phyloP scores from a whole-genome alignment of 2,113 vertebrate genomes.

The Rhynchomys soricoides region DNA sequence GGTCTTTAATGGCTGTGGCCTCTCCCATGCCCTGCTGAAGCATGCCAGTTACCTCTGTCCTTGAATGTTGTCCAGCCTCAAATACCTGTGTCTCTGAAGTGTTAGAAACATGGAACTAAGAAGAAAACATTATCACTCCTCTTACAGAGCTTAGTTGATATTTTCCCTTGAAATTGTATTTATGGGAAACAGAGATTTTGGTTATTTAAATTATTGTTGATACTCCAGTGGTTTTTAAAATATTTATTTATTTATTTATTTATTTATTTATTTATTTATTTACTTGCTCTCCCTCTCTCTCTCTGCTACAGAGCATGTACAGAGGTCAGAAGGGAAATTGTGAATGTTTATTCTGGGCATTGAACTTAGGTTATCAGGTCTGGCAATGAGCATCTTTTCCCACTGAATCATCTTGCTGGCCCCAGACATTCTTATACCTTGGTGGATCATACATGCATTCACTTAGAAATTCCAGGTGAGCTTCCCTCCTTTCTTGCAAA shows the following conservation, averaged over 20 bases:
- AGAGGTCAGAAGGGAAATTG: too few relatives aligned
- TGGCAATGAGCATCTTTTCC: too few relatives aligned
- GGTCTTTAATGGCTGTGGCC: not conserved
- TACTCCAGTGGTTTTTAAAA: not conserved
- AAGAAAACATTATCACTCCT: not conserved
- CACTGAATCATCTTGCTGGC: too few relatives aligned
- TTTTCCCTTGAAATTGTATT: not conserved
- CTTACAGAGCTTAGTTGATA: not conserved
- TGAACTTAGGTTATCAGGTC: too few relatives aligned
- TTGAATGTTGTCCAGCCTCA: constrained; percentile 10
- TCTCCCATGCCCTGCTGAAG: not conserved
- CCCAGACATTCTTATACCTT: too few relatives aligned
- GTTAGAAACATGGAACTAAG: not conserved
- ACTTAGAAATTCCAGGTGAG: too few relatives aligned
- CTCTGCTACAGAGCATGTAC: too few relatives aligned
- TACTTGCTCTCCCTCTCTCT: too few relatives aligned
- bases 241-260: not conserved
- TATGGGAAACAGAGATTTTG: not conserved
- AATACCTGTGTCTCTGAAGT: not conserved
- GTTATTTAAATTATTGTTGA: constrained; percentile 29
- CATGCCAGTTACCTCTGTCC: not conserved
- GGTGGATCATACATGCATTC: too few relatives aligned
- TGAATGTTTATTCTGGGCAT: too few relatives aligned
- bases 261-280: too few relatives aligned
- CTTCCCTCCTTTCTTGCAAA: too few relatives aligned